These are phyloP conservation scores for Nemotelus nigrinus DNA, from an alignment of 2,888 invertebrate species.

Conservation along the genomic window DNA sequence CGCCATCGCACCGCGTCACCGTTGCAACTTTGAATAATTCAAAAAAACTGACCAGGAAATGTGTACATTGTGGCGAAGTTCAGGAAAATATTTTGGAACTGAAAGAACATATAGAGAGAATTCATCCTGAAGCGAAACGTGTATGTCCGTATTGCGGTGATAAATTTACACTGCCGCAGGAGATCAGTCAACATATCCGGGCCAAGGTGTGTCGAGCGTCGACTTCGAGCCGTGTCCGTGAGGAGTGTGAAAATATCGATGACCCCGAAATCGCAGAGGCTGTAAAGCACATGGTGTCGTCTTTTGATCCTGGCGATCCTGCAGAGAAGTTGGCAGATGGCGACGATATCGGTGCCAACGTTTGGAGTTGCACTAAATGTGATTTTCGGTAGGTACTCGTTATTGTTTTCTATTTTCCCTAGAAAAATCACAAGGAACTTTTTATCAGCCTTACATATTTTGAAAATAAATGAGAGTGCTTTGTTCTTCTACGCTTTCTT, in stretches of 20 bases:
- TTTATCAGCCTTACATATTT: too few relatives aligned
- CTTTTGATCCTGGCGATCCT: too few relatives aligned
- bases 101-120: constrained; percentile 70
- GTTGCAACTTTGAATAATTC: constrained; percentile 66
- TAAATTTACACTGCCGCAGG: constrained; percentile 76
- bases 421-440: too few relatives aligned
- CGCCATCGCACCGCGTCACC: constrained; percentile 72
- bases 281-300: not conserved
- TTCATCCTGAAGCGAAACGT: constrained; percentile 73
- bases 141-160: constrained; percentile 80
- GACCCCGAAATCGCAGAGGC: not conserved
- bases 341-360: not conserved
- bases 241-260: not conserved
- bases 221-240: constrained; percentile 51
- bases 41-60: constrained; percentile 67
- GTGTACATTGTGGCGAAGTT: constrained; percentile 70
- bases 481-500: too few relatives aligned
- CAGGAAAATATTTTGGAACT: constrained; percentile 69
- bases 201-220: constrained; percentile 67
- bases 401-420: not conserved
- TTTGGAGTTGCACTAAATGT: constrained; percentile 35
- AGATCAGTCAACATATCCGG: constrained; percentile 77
- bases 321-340: not conserved
- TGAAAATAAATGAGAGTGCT: too few relatives aligned
- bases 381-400: constrained; percentile 39